phyloP scores from a whole-genome alignment of 1,140 invertebrate species.

The Heliothis virescens region DNA sequence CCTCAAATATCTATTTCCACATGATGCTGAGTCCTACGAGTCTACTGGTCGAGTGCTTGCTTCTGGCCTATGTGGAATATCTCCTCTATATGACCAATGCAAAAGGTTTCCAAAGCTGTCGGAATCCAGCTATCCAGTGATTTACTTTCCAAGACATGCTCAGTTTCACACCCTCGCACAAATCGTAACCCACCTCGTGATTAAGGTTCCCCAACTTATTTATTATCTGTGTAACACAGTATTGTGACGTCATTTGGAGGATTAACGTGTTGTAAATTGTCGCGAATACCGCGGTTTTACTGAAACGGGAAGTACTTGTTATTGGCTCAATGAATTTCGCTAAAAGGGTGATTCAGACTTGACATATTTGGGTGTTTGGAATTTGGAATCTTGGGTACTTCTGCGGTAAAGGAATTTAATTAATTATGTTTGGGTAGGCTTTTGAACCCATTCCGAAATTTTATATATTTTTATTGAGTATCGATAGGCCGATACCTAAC shows the following conservation, averaged over 20 bases:
- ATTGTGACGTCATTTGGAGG: slow-evolving; percentile 27
- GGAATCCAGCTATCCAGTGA: too few relatives aligned
- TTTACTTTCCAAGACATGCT: too few relatives aligned
- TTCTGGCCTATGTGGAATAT: too few relatives aligned
- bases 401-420: not conserved
- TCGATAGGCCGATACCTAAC: too few relatives aligned
- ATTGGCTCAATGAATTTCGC: slow-evolving; percentile 39
- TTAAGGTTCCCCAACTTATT: not conserved
- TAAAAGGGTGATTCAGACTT: slow-evolving; percentile 28
- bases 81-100: too few relatives aligned
- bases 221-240: slow-evolving; percentile 9
- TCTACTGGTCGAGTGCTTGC: too few relatives aligned
- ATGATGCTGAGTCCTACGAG: too few relatives aligned
- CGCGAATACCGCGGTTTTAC: slow-evolving; percentile 16
- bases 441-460: not conserved
- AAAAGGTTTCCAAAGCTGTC: too few relatives aligned
- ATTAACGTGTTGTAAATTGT: slow-evolving; percentile 29
- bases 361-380: slow-evolving; percentile 29
- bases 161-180: not conserved
- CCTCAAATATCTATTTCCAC: too few relatives aligned
- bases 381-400: not conserved
- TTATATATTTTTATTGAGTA: too few relatives aligned
- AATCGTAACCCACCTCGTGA: not conserved
- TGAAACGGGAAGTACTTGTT: slow-evolving; percentile 20
- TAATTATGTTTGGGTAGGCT: not conserved